Evolutionary conservation across 2,888 invertebrate genomes (phyloP).

Genomic region (Cosmia pyralina): DNA sequence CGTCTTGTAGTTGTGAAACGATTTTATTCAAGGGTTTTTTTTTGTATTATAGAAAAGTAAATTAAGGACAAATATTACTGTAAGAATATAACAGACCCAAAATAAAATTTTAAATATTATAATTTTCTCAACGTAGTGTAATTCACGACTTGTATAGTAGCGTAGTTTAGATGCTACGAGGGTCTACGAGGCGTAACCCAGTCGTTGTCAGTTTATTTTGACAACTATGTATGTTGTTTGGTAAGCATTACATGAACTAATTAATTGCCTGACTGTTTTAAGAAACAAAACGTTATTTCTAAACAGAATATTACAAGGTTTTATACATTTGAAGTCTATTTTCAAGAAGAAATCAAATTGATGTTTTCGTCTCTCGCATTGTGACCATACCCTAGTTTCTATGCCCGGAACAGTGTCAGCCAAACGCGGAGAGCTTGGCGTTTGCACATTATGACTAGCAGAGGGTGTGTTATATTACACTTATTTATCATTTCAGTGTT

Average conservation of each 20-base stretch:
- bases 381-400: conserved; percentile 66
- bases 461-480: conserved; percentile 74
- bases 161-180: conserved; percentile 4
- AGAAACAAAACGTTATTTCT: not conserved
- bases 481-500: conserved; percentile 74
- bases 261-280: too few relatives aligned
- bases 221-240: too few relatives aligned
- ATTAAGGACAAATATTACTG: not conserved
- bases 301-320: not conserved
- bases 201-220: not conserved
- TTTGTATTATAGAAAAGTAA: too few relatives aligned
- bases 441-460: conserved; percentile 89
- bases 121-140: not conserved
- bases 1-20: not conserved
- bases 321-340: not conserved
- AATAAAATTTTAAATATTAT: too few relatives aligned
- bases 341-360: not conserved
- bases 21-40: not conserved
- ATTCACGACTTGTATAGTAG: not conserved
- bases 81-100: not conserved
- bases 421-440: conserved; percentile 88
- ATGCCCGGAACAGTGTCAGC: conserved; percentile 86
- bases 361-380: conserved; percentile 67
- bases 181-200: conserved; percentile 14
- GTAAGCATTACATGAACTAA: too few relatives aligned